These are phyloP conservation scores for Cercopithecus mona DNA, from an alignment of 2,113 vertebrate species.

Conservation along the genomic window DNA sequence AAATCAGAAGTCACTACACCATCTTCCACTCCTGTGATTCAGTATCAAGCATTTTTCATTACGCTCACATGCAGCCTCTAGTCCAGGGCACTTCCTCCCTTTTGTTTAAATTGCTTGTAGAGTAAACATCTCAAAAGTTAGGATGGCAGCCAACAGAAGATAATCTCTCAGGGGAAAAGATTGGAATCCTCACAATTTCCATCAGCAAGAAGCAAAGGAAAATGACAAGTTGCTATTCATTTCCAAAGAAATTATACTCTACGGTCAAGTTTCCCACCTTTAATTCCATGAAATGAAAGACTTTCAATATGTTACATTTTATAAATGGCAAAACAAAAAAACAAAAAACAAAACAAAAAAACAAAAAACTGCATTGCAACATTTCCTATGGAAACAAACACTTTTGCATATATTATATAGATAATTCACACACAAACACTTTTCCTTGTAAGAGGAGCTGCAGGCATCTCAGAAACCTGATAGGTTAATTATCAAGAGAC, in stretches of 20 bases:
- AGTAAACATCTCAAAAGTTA: slow-evolving; percentile 77
- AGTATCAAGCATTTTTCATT: slow-evolving; percentile 72
- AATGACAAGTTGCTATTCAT: slow-evolving; percentile 64
- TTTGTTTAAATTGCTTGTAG: slow-evolving; percentile 80
- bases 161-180: slow-evolving; percentile 72
- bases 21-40: slow-evolving; percentile 69
- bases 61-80: slow-evolving; percentile 69
- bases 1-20: slow-evolving; percentile 57
- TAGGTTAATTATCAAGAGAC: slow-evolving; percentile 55
- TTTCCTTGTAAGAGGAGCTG: neutral
- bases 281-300: slow-evolving; percentile 5
- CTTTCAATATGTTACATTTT: slow-evolving; percentile 38
- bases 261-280: neutral
- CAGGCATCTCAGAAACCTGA: neutral
- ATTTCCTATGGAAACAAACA: slow-evolving; percentile 12
- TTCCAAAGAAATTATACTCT: slow-evolving; percentile 51
- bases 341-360: too few relatives aligned
- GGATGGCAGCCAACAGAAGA: slow-evolving; percentile 78
- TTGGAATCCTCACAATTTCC: slow-evolving; percentile 74
- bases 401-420: neutral
- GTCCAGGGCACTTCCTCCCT: slow-evolving; percentile 75
- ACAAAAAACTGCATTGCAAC: neutral
- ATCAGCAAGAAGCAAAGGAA: slow-evolving; percentile 69
- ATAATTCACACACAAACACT: neutral
- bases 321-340: neutral